These are phyloP conservation scores for Paracanthobrama guichenoti DNA, from an alignment of 2,113 vertebrate genomes.

Conservation along the genomic window DNA sequence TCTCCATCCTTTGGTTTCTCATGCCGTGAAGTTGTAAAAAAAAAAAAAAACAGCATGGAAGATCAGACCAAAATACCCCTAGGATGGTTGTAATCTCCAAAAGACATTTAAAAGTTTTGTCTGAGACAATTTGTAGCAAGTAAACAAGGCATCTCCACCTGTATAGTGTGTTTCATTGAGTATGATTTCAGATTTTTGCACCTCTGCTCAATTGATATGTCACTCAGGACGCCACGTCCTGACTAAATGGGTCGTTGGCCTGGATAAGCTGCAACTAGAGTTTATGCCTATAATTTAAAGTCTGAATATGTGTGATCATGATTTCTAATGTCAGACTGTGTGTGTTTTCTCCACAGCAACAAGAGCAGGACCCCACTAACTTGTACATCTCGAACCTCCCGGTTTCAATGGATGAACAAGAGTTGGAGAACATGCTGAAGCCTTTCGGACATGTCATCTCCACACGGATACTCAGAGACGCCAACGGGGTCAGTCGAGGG, in stretches of 20 bases:
- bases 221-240: neutral
- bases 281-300: neutral
- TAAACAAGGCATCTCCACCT: neutral
- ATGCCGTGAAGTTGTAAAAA: neutral
- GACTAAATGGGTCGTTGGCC: neutral
- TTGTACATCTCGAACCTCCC: conserved; percentile 79
- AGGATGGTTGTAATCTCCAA: conserved; percentile 12
- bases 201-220: neutral
- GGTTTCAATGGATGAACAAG: conserved; percentile 78
- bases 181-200: neutral
- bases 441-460: conserved; percentile 78
- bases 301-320: neutral
- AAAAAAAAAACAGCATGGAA: neutral
- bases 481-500: conserved; percentile 77
- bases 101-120: neutral
- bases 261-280: neutral
- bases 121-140: neutral
- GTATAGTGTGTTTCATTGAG: neutral
- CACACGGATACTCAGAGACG: conserved; percentile 76
- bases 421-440: conserved; percentile 80
- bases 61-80: conserved; percentile 30
- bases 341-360: conserved; percentile 68
- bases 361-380: conserved; percentile 78
- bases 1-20: neutral
- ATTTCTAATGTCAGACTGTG: neutral